A percentile compares a stretch with the other conserved stretches of the same genome.
These are phyloP conservation scores for Sminthurinus aureus DNA, from an alignment of 2,888 invertebrate genomes.

Conservation along the genomic window DNA sequence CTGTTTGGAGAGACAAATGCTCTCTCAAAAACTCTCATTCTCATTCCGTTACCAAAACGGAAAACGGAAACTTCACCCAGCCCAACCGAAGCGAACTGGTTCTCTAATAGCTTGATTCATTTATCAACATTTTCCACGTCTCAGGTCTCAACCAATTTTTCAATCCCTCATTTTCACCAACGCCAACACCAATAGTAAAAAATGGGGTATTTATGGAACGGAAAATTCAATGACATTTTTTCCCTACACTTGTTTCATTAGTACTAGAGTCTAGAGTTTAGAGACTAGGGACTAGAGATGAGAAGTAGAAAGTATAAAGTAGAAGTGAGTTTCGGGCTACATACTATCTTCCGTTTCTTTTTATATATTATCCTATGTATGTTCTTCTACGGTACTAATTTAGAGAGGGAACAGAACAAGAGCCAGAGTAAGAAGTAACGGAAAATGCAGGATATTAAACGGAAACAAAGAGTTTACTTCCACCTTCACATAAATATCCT, in stretches of 20 bases:
- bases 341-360: no score
- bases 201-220: conserved; percentile 1
- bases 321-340: no score
- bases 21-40: conserved; percentile 38
- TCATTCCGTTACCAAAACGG: no score
- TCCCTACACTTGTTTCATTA: neutral
- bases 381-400: neutral
- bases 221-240: no score
- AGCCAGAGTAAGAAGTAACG: neutral
- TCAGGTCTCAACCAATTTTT: conserved; percentile 52
- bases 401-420: neutral
- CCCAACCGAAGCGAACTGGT: neutral
- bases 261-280: neutral
- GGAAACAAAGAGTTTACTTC: conserved; percentile 10
- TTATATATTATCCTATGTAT: no score
- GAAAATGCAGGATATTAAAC: no score
- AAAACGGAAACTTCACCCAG: conserved; percentile 21
- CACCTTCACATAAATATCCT: neutral
- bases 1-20: conserved; percentile 48
- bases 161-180: conserved; percentile 48
- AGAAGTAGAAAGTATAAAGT: conserved; percentile 3
- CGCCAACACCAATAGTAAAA: no score
- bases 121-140: conserved; percentile 55
- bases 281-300: neutral
- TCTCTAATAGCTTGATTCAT: conserved; percentile 55